Conservation (phyloP, 2,113 vertebrate genomes). For the Onychostoma macrolepis region DNA sequence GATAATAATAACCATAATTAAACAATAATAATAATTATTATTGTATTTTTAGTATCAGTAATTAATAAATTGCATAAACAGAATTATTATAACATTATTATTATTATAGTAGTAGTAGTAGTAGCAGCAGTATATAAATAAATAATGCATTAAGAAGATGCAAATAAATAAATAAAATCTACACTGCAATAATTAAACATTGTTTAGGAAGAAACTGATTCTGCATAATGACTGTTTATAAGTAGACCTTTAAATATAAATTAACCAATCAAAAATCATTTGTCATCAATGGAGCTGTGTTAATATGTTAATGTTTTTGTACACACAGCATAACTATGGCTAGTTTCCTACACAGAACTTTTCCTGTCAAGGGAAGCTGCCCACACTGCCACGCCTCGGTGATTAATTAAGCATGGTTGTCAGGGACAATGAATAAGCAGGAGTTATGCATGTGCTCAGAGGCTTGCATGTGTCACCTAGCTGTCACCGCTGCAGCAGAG, state of each 20-base stretch:
- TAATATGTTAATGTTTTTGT: not conserved
- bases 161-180: not conserved
- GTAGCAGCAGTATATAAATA: not conserved
- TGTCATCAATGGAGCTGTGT: not conserved
- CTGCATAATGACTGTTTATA: not conserved
- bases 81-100: not conserved
- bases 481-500: slow-evolving; percentile 50
- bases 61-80: not conserved
- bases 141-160: not conserved
- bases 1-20: not conserved
- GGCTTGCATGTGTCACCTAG: slow-evolving; percentile 57
- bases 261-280: not conserved
- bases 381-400: slow-evolving; percentile 33
- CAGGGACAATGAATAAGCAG: slow-evolving; percentile 50
- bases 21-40: not conserved
- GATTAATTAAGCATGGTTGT: slow-evolving; percentile 57
- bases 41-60: not conserved
- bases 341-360: slow-evolving; percentile 26
- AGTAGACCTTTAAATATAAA: not conserved
- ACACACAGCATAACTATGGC: not conserved
- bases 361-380: slow-evolving; percentile 37
- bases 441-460: slow-evolving; percentile 48
- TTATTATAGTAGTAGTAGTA: not conserved
- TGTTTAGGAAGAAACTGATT: not conserved
- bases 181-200: not conserved